Evolutionary conservation across 2,113 vertebrate genomes (phyloP).

Genomic region (Rhinolophus ferrumequinum): DNA sequence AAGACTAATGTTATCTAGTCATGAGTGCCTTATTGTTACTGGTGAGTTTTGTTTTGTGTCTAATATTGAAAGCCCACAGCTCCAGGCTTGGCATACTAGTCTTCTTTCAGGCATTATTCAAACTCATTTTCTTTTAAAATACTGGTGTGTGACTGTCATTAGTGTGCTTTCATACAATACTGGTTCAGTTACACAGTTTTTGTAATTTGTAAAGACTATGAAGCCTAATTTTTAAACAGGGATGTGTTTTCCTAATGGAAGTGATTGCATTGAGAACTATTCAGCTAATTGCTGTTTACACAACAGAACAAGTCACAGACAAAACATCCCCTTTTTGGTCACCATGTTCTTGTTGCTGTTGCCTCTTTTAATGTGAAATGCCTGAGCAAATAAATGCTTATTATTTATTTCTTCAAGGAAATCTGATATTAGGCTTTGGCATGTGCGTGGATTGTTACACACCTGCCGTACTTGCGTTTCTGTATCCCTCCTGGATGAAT

Average conservation of each 20-base stretch:
- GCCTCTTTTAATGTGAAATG: neutral
- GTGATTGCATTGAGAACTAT: constrained; percentile 42
- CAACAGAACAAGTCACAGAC: neutral
- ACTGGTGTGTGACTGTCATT: neutral
- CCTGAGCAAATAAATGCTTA: neutral
- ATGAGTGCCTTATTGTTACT: neutral
- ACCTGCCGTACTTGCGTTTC: neutral
- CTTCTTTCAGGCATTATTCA: neutral
- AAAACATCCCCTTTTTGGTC: neutral
- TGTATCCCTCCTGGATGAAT: neutral
- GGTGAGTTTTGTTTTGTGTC: neutral
- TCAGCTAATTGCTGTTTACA: constrained; percentile 16
- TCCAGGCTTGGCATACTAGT: constrained; percentile 1
- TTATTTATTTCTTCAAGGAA: constrained; percentile 14
- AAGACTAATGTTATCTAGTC: neutral
- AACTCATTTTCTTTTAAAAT: constrained; percentile 21
- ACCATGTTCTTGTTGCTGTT: neutral
- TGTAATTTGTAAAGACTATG: neutral
- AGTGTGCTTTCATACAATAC: constrained; percentile 29
- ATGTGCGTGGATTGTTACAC: neutral
- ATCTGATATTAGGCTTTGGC: neutral
- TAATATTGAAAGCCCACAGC: neutral
- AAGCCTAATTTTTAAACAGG: constrained; percentile 13
- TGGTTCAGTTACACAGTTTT: constrained; percentile 9
- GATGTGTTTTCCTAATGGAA: constrained; percentile 52